phyloP scores from a whole-genome alignment of 2,113 vertebrate species.

The Phyllostomus discolor region DNA sequence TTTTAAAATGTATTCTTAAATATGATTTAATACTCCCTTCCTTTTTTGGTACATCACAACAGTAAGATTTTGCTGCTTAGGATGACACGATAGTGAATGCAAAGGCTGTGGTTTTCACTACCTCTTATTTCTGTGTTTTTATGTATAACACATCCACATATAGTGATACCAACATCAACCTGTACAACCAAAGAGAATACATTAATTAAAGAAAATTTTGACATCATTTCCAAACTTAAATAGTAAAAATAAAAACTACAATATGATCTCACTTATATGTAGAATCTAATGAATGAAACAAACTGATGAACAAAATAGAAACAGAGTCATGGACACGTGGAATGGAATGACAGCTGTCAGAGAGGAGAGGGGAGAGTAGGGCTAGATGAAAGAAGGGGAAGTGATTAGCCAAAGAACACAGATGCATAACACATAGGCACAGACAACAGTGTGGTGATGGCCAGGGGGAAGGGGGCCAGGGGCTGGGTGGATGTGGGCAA shows the following conservation, averaged over 20 bases:
- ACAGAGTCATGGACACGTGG: too few relatives aligned
- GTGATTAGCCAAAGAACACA: too few relatives aligned
- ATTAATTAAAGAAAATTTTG: constrained; percentile 89
- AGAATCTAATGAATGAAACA: too few relatives aligned
- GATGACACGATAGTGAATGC: constrained; percentile 85
- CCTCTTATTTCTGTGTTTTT: constrained; percentile 81
- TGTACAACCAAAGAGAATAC: constrained; percentile 87
- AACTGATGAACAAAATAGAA: too few relatives aligned
- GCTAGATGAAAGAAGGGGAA: too few relatives aligned
- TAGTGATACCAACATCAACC: constrained; percentile 88
- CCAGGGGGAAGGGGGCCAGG: too few relatives aligned
- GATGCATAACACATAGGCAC: too few relatives aligned
- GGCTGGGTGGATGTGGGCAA: too few relatives aligned
- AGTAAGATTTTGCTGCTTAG: constrained; percentile 88
- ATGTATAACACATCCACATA: constrained; percentile 86
- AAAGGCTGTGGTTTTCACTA: constrained; percentile 81
- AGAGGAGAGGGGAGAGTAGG: too few relatives aligned
- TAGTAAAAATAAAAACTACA: constrained; percentile 89
- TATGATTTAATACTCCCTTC: constrained; percentile 91
- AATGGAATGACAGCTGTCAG: too few relatives aligned
- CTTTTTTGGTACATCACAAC: constrained; percentile 92
- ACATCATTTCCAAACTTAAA: constrained; percentile 90
- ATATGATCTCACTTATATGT: too few relatives aligned
- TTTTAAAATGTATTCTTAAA: constrained; percentile 82
- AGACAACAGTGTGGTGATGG: too few relatives aligned